These are phyloP conservation scores for Aquatica leii DNA, from an alignment of 2,888 invertebrate genomes.

Conservation along the genomic window DNA sequence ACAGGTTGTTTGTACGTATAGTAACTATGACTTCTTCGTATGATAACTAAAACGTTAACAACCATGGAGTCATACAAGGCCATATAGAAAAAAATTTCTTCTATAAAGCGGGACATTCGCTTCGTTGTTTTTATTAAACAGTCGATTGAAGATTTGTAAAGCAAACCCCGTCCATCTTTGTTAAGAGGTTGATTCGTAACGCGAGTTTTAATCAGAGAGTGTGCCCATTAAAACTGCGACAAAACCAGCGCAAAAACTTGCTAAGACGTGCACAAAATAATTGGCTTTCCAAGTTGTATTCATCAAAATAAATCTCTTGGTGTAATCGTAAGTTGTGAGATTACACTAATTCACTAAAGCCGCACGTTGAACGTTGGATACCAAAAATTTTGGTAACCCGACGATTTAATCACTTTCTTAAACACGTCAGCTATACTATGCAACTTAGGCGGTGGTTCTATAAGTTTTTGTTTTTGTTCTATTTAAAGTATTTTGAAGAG, in stretches of 20 bases:
- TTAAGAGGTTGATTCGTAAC: slow-evolving; percentile 93
- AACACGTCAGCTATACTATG: slow-evolving; percentile 81
- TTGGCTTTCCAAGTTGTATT: slow-evolving; percentile 80
- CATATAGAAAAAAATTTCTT: slow-evolving; percentile 94
- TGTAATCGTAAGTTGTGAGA: slow-evolving; percentile 87
- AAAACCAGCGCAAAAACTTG: slow-evolving; percentile 85
- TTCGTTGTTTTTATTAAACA: slow-evolving; percentile 84
- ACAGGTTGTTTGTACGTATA: slow-evolving; percentile 29
- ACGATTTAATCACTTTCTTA: slow-evolving; percentile 72
- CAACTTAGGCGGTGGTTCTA: slow-evolving; percentile 84
- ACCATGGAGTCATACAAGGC: slow-evolving; percentile 95
- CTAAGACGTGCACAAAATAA: slow-evolving; percentile 76
- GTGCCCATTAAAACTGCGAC: slow-evolving; percentile 90
- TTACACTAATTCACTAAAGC: slow-evolving; percentile 86
- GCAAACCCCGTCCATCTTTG: slow-evolving; percentile 76
- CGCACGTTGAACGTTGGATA: slow-evolving; percentile 88
- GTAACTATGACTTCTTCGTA: slow-evolving; percentile 81
- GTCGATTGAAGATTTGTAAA: slow-evolving; percentile 87
- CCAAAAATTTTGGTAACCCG: slow-evolving; percentile 92
- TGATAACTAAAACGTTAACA: slow-evolving; percentile 88
- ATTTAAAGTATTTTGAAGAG: slow-evolving; percentile 94
- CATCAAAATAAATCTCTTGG: slow-evolving; percentile 78
- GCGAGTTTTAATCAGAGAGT: slow-evolving; percentile 88
- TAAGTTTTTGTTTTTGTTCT: slow-evolving; percentile 83
- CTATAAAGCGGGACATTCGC: slow-evolving; percentile 85